Evolutionary conservation across 2,113 vertebrate species (phyloP).

Genomic region (Collichthys lucidus): DNA sequence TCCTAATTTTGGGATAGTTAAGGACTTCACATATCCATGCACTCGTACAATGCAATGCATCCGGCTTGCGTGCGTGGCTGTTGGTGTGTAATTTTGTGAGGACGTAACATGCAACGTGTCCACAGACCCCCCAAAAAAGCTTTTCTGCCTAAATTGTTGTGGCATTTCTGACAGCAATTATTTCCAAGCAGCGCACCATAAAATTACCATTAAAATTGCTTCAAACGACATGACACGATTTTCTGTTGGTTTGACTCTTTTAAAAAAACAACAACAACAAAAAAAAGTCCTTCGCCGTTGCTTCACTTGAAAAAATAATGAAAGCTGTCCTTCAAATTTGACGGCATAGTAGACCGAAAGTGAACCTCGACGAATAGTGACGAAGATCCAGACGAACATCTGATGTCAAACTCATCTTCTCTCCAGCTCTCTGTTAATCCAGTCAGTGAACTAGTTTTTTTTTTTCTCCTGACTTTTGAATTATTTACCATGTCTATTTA

Average conservation of each 20-base stretch:
- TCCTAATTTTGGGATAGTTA: not conserved
- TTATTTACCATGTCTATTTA: constrained; percentile 19
- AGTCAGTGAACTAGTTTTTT: not conserved
- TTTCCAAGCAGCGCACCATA: constrained; percentile 70
- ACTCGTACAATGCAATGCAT: not conserved
- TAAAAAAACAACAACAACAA: too few species aligned
- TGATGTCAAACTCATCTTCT: constrained; percentile 28
- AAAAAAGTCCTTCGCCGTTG: constrained; percentile 22
- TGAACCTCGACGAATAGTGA: constrained; percentile 52
- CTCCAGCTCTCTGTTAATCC: not conserved
- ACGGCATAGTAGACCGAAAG: constrained; percentile 43
- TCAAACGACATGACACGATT: constrained; percentile 56
- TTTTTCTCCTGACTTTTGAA: not conserved
- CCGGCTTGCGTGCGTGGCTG: not conserved
- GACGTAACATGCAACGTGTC: constrained; percentile 25
- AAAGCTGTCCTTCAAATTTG: constrained; percentile 41
- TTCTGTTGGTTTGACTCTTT: constrained; percentile 41
- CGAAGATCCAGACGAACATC: constrained; percentile 53
- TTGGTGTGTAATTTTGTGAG: not conserved
- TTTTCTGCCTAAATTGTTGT: constrained; percentile 61
- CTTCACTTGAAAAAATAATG: constrained; percentile 62
- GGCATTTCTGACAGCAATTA: constrained; percentile 76
- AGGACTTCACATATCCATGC: not conserved
- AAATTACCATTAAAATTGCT: constrained; percentile 72
- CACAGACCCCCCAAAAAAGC: constrained; percentile 18